These are phyloP conservation scores for Tupiocoris notatus DNA, from an alignment of 2,888 invertebrate species.

Conservation along the genomic window DNA sequence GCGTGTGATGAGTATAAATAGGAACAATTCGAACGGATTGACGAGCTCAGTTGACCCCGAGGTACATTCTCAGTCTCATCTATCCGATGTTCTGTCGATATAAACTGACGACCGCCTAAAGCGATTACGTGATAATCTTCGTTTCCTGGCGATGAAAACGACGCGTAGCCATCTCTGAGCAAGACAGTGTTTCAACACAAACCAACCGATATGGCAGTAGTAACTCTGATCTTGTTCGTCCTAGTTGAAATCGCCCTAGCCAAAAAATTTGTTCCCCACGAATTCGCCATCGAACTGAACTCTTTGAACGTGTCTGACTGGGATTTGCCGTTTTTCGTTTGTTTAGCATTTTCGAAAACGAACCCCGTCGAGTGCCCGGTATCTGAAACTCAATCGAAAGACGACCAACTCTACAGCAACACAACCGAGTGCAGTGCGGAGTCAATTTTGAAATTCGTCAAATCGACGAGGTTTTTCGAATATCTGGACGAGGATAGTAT, in stretches of 20 bases:
- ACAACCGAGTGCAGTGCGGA: not conserved
- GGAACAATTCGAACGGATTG: too few species aligned
- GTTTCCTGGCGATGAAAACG: too few species aligned
- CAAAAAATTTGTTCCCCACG: not conserved
- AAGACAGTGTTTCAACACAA: not conserved
- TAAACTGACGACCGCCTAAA: too few species aligned
- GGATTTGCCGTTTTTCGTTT: constrained; percentile 1
- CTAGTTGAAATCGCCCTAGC: not conserved
- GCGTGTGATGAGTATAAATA: too few species aligned
- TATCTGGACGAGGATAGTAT: not conserved
- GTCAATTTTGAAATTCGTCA: not conserved
- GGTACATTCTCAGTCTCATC: too few species aligned
- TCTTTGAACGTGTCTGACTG: not conserved
- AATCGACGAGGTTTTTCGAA: not conserved
- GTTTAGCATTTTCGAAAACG: not conserved
- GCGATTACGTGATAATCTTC: too few species aligned
- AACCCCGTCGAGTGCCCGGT: not conserved
- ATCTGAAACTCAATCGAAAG: not conserved
- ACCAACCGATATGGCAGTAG: not conserved
- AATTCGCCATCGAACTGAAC: not conserved
- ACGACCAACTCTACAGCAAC: not conserved
- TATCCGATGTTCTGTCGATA: too few species aligned
- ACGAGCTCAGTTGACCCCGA: too few species aligned
- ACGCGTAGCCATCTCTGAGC: too few species aligned
- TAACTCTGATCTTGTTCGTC: not conserved